Conservation (phyloP, 2,113 vertebrate genomes). For the Rostratula benghalensis region DNA sequence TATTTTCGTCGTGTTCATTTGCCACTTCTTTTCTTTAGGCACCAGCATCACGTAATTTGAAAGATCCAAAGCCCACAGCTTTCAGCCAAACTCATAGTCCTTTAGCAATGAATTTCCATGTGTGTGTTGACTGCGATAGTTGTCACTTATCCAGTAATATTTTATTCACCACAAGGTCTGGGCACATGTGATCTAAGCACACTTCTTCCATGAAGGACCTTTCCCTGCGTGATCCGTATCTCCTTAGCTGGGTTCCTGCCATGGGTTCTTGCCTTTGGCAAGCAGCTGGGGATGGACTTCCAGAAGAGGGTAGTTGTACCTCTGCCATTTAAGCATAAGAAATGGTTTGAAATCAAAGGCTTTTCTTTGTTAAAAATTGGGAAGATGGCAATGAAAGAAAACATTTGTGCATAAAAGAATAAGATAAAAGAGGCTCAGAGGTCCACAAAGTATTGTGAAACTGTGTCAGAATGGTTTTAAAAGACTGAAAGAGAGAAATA, state of each 20-base stretch:
- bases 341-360: neutral
- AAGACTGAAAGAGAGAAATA: neutral
- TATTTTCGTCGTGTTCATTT: neutral
- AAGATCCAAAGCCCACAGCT: neutral
- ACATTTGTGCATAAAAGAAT: neutral
- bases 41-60: neutral
- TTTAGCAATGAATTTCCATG: neutral
- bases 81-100: neutral
- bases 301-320: neutral
- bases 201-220: neutral
- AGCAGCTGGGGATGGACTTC: neutral
- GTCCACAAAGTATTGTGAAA: neutral
- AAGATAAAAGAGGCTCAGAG: neutral
- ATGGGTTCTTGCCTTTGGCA: neutral
- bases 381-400: neutral
- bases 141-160: neutral
- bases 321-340: neutral
- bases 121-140: neutral
- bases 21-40: neutral
- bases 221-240: neutral
- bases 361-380: neutral
- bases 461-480: neutral
- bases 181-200: neutral
- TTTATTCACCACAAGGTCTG: neutral
- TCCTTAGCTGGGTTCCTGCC: neutral